Evolutionary conservation across 2,113 vertebrate species (phyloP).

Genomic region (Myotis yumanensis): DNA sequence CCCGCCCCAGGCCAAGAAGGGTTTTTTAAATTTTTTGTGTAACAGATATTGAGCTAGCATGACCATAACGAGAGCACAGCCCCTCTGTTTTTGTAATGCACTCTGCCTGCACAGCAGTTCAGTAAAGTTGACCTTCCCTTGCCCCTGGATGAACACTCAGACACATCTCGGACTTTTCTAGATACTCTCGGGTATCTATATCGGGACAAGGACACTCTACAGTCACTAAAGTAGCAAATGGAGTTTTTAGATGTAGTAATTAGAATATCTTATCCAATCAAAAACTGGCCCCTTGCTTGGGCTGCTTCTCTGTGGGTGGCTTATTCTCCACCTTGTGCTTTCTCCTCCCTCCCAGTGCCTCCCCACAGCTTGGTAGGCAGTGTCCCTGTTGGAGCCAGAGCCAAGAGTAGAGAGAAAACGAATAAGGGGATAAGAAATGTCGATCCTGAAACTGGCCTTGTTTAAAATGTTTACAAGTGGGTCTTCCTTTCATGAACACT

Average conservation of each 20-base stretch:
- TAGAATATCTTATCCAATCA: not conserved
- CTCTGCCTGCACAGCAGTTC: not conserved
- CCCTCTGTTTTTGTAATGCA: not conserved
- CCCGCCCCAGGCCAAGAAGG: not conserved
- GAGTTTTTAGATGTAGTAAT: not conserved
- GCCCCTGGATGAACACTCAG: not conserved
- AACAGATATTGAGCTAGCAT: not conserved
- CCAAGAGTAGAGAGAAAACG: not conserved
- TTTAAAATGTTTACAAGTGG: not conserved
- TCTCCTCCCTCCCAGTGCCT: not conserved
- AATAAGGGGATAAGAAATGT: not conserved
- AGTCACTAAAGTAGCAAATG: not conserved
- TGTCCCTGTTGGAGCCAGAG: not conserved
- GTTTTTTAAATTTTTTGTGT: not conserved
- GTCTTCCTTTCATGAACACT: not conserved
- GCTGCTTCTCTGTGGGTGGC: not conserved
- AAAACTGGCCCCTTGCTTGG: not conserved
- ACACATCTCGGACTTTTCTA: not conserved
- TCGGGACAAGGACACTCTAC: not conserved
- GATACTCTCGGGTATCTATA: not conserved
- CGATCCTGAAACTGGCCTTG: not conserved
- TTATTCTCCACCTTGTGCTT: not conserved
- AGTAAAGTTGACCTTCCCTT: not conserved
- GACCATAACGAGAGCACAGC: not conserved
- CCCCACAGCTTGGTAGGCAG: not conserved